Conservation (phyloP, 1,140 invertebrate species). For the Pseudomyrmex sp. region DNA sequence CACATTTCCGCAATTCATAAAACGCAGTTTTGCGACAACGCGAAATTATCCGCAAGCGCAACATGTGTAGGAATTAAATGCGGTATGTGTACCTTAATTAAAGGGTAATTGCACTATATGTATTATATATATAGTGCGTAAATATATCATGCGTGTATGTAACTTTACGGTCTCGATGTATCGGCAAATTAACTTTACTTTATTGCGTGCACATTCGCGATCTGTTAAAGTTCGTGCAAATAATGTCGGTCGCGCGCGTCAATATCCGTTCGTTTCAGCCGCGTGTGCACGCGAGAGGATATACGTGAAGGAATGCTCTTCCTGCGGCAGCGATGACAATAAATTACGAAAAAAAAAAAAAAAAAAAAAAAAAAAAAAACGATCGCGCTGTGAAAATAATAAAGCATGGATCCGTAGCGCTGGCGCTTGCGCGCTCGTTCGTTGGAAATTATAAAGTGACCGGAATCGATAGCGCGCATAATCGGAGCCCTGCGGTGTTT, state of each 20-base stretch:
- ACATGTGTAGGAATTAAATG: conserved; percentile 1
- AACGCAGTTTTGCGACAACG: not conserved
- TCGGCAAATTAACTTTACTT: conserved; percentile 31
- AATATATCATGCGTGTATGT: not conserved
- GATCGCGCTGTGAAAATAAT: conserved; percentile 55
- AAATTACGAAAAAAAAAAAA: conserved; percentile 30
- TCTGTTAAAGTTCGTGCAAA: conserved; percentile 45
- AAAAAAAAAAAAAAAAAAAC: conserved; percentile 46
- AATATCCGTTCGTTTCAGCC: conserved; percentile 31
- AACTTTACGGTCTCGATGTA: conserved; percentile 4
- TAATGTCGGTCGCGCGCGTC: conserved; percentile 36
- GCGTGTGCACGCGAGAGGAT: not conserved
- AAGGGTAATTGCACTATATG: conserved; percentile 2
- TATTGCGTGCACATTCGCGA: conserved; percentile 40
- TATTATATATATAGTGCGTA: not conserved
- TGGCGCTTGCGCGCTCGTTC: conserved; percentile 11
- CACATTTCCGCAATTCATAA: not conserved
- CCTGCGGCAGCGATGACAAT: conserved; percentile 7
- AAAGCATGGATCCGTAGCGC: conserved; percentile 24
- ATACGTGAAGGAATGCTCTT: conserved; percentile 38
- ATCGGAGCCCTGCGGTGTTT: conserved; percentile 60
- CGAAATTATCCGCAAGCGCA: not conserved
- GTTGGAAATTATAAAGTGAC: conserved; percentile 68
- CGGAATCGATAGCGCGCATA: conserved; percentile 68
- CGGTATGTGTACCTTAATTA: conserved; percentile 1